Base-by-base conservation (phyloP, 2,797 vertebrate genomes). In the Chanos chanos region DNA sequence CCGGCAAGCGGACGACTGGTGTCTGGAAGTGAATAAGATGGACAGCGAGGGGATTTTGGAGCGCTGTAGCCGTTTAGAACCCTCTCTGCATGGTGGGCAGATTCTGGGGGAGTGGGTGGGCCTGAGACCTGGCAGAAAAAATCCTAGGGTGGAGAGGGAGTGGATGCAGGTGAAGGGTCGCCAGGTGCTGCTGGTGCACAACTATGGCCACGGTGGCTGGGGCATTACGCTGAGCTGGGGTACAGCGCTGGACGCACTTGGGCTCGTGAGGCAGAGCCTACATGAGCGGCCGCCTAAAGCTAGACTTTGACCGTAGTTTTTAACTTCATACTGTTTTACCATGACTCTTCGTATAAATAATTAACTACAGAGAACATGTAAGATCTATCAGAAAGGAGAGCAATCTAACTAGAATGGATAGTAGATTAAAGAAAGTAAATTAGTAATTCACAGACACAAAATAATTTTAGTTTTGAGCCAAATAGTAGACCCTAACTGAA, bases 171-270 rank as follows among this genome's bases (percentile, higher is more conserved):
- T 68, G 27, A 72, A 63, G 18, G 83, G 72, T 2, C 49, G 44
- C 15, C 72, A 21, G 4, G 83, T 97, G 8, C 81, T 28, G 0
- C 84, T 97, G 61, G 87, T 98, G 5, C 95, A 98, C 75, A 93
- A 96, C 82, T 98, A 98, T 0, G 96, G 96, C 6, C 96, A 98
- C 0, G 90, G 90, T 0, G 74, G 85, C 1, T 91, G 87, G 43
- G 96, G 96, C 0, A 83, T 96, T 64, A 88, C 87, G 0, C 45
- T 94, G 15, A 90, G 94, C 71, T 90, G 91, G 87, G 96, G 94
- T 2, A 92, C 89, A 0, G 94, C 93, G 7, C 67, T 88, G 34
- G 90, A 92, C 1, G 86, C 91, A 0, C 61, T 90, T 60, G 64
- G 40, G 45, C 73, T 97, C 71, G 89, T 96, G 27, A 68, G 36